Evolutionary conservation across 2,888 invertebrate genomes (phyloP).

Genomic region (Agrenia bidenticulata): DNA sequence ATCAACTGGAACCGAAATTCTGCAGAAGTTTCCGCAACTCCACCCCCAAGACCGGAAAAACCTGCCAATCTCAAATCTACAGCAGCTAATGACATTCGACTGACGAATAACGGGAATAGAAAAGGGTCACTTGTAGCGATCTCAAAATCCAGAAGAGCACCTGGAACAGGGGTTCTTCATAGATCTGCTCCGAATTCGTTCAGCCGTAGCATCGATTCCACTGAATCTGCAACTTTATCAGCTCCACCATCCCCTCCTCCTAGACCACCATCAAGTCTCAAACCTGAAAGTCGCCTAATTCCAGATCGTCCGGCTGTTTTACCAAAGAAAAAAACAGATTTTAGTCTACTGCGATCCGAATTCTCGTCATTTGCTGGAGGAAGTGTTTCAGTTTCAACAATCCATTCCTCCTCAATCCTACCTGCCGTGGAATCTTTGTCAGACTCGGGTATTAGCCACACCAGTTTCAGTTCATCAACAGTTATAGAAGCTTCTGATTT

Average conservation of each 20-base stretch:
- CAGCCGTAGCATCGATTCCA: slow-evolving; percentile 43
- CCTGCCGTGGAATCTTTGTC: slow-evolving; percentile 37
- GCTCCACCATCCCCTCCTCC: slow-evolving; percentile 52
- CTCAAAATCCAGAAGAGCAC: slow-evolving; percentile 16
- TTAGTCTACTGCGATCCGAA: not conserved
- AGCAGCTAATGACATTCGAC: not conserved
- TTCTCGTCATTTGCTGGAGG: slow-evolving; percentile 10
- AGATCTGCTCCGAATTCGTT: slow-evolving; percentile 48
- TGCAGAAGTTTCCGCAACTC: slow-evolving; percentile 8
- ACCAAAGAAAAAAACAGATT: not conserved
- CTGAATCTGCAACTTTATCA: slow-evolving; percentile 27
- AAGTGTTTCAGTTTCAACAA: not conserved
- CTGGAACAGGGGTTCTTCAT: slow-evolving; percentile 40
- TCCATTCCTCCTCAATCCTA: slow-evolving; percentile 21
- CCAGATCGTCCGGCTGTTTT: slow-evolving; percentile 10
- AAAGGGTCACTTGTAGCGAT: not conserved
- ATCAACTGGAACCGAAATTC: slow-evolving; percentile 30
- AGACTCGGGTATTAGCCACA: slow-evolving; percentile 38
- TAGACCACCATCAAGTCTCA: slow-evolving; percentile 48
- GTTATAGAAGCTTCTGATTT: slow-evolving; percentile 27
- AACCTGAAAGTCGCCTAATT: slow-evolving; percentile 47
- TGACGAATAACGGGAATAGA: not conserved
- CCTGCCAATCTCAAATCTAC: slow-evolving; percentile 25
- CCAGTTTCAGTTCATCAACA: slow-evolving; percentile 28
- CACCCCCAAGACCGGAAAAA: slow-evolving; percentile 40